Evolutionary conservation across 1,140 invertebrate genomes (phyloP), one percentile per base, ranked within the genome.

Genomic region (Tetragonula clypearis): DNA sequence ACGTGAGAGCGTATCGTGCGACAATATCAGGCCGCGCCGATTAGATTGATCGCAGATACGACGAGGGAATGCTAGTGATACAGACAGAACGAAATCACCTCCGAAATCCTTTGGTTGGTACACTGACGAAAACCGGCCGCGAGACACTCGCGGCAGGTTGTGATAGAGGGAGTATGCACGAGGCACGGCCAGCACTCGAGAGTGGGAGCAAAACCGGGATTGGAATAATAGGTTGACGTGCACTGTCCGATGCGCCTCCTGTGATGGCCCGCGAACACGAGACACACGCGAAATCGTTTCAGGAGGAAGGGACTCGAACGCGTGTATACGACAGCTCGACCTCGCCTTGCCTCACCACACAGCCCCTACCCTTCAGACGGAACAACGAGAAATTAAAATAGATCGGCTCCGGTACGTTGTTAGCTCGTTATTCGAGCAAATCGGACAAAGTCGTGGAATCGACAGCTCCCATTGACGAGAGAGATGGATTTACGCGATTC

Each of bases 301-400:
- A 71, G 60, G 62, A 78, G 79, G 79, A 58, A 76, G 65, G 41
- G 65, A 86, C 68, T 71, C 77, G 81, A 26, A 68, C 87, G 88
- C 85, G 87, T 82, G 73, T 88, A 62, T 83, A 58, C 86, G 86
- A 82, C 78, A 73, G 60, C n/a, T 69, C 84, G 81, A 81, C 83
- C 83, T 87, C 87, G 90, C 86, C 87, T 87, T 49, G 74, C 81
- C 80, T 76, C 75, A 62, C 75, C 41, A n/a, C 56, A 35, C 79
- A 72, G 41, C 85, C 78, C 87, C 62, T 69, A 82, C 80, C 79
- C 87, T 82, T 68, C 62, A 21, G 72, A 19, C 56, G 35, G 76
- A 81, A 86, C 82, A 69, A 82, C 56, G 78, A 76, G 79, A 88
- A 87, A 88, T 91, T 91, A 90, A 91, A 91, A 91, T 90, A 91